These are phyloP conservation scores for Drosophila ezoana DNA, from an alignment of 2,888 invertebrate species.

Conservation along the genomic window DNA sequence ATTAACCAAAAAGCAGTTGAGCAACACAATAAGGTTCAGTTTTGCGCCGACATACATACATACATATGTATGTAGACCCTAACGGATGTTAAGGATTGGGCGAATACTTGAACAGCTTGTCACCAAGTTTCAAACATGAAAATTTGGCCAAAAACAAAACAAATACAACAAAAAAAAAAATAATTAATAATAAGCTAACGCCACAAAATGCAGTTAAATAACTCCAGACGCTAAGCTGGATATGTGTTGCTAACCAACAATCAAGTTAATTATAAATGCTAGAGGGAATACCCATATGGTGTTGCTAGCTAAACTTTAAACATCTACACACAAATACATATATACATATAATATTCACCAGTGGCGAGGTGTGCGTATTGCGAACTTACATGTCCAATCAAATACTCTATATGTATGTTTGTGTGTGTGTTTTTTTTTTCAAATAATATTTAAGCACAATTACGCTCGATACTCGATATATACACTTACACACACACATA, in stretches of 20 bases:
- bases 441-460: not conserved
- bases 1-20: no score
- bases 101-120: no score
- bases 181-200: not conserved
- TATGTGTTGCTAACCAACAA: constrained; percentile 25
- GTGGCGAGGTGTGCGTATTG: no score
- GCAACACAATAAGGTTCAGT: no score
- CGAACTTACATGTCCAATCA: no score
- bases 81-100: no score
- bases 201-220: constrained; percentile 26
- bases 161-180: not conserved
- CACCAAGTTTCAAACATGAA: no score
- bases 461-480: constrained; percentile 4
- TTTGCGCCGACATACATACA: no score
- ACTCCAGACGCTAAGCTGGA: constrained; percentile 1
- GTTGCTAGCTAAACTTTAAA: not conserved
- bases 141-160: not conserved
- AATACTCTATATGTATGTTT: not conserved
- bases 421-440: not conserved
- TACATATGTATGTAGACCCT: no score
- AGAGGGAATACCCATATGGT: constrained; percentile 7
- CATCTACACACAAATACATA: not conserved
- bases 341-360: no score
- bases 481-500: not conserved
- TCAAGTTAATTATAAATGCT: constrained; percentile 18